These are phyloP conservation scores for Ametastegia equiseti DNA, from an alignment of 2,888 invertebrate species.

Conservation along the genomic window DNA sequence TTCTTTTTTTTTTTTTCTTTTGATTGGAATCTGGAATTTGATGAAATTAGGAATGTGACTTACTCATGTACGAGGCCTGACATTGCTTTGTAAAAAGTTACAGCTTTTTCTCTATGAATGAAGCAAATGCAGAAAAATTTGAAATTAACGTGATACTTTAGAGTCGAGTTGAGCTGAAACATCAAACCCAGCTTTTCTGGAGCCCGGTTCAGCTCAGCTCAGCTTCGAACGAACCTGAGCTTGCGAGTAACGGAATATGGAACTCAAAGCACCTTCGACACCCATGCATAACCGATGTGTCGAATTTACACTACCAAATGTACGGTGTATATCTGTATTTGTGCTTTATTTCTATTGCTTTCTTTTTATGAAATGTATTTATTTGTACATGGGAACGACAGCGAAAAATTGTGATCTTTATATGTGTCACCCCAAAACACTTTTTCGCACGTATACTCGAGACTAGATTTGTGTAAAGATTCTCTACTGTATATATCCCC, in stretches of 20 bases:
- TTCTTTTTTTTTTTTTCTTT: too few species aligned
- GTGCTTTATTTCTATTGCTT: neutral
- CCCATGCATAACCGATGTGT: constrained; percentile 30
- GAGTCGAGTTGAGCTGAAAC: neutral
- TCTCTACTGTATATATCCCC: neutral
- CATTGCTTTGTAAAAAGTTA: neutral
- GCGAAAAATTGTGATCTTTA: constrained; percentile 1
- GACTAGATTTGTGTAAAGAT: neutral
- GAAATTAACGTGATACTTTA: too few species aligned
- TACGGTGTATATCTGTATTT: neutral
- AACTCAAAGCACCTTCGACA: constrained; percentile 7
- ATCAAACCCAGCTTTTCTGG: neutral
- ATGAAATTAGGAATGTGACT: too few species aligned
- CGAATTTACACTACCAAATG: constrained; percentile 10
- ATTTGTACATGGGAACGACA: neutral
- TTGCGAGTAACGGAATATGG: neutral
- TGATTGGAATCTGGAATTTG: too few species aligned
- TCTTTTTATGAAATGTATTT: neutral
- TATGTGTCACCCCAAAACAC: neutral
- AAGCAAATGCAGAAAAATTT: neutral
- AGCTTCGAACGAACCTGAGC: too few species aligned
- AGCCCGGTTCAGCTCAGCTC: neutral
- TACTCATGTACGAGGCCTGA: too few species aligned
- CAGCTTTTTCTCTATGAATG: neutral
- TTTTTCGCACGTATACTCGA: neutral